A percentile compares a stretch with the other conserved stretches of the same genome.
Conservation (phyloP, 1,140 invertebrate genomes). For the Procambarus virginalis region DNA sequence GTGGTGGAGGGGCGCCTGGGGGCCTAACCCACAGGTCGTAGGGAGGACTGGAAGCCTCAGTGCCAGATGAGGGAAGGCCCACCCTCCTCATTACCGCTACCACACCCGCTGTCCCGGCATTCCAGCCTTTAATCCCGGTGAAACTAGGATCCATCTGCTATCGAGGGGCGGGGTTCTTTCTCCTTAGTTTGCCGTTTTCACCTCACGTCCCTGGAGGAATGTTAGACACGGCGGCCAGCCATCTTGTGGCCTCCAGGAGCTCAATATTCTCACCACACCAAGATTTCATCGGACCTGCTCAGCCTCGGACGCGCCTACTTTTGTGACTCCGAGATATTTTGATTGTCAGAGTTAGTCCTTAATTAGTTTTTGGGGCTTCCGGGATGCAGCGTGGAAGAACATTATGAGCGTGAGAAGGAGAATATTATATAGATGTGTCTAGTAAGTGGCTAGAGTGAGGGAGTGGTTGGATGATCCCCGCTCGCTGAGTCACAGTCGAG, state of each 20-base stretch:
- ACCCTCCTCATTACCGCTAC: not conserved
- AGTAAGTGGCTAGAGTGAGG: not conserved
- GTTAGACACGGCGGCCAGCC: not conserved
- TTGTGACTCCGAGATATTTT: slow-evolving; percentile 7
- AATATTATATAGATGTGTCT: not conserved
- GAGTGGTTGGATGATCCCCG: no score
- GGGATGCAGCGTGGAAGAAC: not conserved
- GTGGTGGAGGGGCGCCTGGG: not conserved
- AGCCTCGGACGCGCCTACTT: not conserved
- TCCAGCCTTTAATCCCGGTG: not conserved
- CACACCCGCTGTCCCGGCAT: not conserved
- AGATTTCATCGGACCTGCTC: not conserved
- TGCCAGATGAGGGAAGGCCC: not conserved
- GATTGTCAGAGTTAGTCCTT: slow-evolving; percentile 14
- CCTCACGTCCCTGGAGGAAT: not conserved
- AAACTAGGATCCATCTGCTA: not conserved
- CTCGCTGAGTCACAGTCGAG: no score
- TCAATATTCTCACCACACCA: not conserved
- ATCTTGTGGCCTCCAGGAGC: not conserved
- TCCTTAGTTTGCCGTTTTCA: not conserved
- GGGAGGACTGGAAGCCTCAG: not conserved
- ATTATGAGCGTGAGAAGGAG: not conserved
- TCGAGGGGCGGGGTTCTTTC: not conserved
- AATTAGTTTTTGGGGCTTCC: slow-evolving; percentile 10
- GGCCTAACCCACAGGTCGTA: not conserved